Evolutionary conservation across 2,888 invertebrate genomes (phyloP), one percentile per base, ranked within the genome.

Genomic region (Nebria brevicollis): DNA sequence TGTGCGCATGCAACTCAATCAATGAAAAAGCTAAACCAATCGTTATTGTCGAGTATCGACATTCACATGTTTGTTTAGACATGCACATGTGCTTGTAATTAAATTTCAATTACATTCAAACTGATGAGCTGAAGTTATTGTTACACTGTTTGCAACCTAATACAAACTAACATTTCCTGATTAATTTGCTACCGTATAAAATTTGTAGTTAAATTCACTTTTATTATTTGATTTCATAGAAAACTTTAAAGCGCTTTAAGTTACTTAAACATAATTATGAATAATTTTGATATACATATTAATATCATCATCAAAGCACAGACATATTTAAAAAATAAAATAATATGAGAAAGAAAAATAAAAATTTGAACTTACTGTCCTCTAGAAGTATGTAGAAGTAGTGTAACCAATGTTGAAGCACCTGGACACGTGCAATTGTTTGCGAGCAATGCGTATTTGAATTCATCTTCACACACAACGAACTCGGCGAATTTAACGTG

Each of bases 401-500:
- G 92, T 0, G 99, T 99, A 84, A 99, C 98, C 82, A 99, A 92
- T 0, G 98, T 98, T 72, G 98, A 98, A 13, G 98, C 97, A 15
- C 98, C 99, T 0, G 98, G 98, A 89, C 98, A 98, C 83, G 98
- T 96, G 90, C 98, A 99, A 90, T 99, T 99, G 91, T 99, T 99
- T 83, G 99, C 98, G 84, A 99, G 91, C 82, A 99, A 92, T 26
- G 98, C 98, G 89, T 99, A 99, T 90, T 99, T 99, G 90, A 99
- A 98, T 90, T 99, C 99, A 88, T 99, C 98, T 89, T 99, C 99
- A 90, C 99, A 99, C 64, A 99, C 98, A 15, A 98, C 97, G 89
- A 97, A 98, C 88, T 99, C 98, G 66, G 99, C 99, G 90, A 99
- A 99, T 90, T 98, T 98, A 73, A 99, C 98, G 90, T 99, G 99